Conservation (phyloP, 2,888 invertebrate genomes). For the Drosophila emarginata region DNA sequence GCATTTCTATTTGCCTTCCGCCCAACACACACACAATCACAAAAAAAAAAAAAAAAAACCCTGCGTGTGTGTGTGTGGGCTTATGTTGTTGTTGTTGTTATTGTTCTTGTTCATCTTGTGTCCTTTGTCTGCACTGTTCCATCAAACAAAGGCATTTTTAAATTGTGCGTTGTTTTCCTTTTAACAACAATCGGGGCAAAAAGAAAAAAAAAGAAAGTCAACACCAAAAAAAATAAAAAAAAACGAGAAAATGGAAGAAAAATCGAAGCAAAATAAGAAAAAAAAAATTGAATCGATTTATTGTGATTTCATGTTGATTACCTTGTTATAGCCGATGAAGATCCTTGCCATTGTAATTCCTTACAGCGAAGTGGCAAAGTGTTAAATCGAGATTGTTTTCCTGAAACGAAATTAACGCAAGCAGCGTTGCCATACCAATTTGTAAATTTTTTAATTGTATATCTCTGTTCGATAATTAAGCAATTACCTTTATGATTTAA, state of each 20-base stretch:
- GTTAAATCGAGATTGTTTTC: too few relatives aligned
- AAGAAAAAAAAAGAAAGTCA: not conserved
- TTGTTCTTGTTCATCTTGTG: constrained; percentile 29
- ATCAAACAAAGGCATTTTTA: constrained; percentile 74
- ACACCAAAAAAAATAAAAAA: not conserved
- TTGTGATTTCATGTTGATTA: constrained; percentile 20
- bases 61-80: not conserved
- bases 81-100: constrained; percentile 20
- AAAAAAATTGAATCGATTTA: constrained; percentile 2
- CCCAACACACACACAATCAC: not conserved
- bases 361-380: not conserved
- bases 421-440: too few relatives aligned
- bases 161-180: constrained; percentile 59
- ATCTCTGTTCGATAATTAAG: too few relatives aligned
- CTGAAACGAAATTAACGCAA: too few relatives aligned
- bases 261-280: constrained; percentile 1
- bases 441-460: too few relatives aligned
- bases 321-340: constrained; percentile 17
- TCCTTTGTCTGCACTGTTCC: constrained; percentile 65
- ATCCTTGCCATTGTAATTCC: not conserved
- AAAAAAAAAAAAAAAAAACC: not conserved
- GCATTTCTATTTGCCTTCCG: constrained; percentile 71
- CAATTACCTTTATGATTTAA: too few relatives aligned
- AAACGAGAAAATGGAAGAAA: not conserved
- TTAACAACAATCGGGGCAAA: constrained; percentile 15